phyloP scores from a whole-genome alignment of 2,888 invertebrate genomes.

The Cerceris ruficornis region DNA sequence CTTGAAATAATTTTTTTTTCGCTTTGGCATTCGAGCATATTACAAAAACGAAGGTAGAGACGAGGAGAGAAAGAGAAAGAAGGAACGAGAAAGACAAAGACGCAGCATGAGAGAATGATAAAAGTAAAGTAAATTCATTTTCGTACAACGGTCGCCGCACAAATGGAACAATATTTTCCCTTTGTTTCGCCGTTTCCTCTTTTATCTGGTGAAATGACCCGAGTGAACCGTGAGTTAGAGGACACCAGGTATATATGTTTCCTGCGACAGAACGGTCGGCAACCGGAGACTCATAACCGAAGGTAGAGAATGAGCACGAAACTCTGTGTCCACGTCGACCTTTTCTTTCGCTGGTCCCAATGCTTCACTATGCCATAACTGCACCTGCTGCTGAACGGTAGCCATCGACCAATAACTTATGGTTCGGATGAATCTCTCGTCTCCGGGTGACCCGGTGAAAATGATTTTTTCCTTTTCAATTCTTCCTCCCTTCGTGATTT shows the following conservation, averaged over 20 bases:
- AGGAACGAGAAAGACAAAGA: conserved; percentile 56
- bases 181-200: conserved; percentile 24
- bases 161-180: conserved; percentile 59
- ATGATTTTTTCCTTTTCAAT: conserved; percentile 10
- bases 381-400: conserved; percentile 41
- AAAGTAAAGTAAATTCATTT: conserved; percentile 70
- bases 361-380: neutral
- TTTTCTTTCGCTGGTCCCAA: conserved; percentile 18
- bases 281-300: conserved; percentile 6
- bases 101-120: conserved; percentile 55
- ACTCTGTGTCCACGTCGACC: conserved; percentile 7
- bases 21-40: conserved; percentile 54
- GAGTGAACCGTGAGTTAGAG: conserved; percentile 67
- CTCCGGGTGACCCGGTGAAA: neutral
- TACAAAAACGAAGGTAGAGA: conserved; percentile 18
- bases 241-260: conserved; percentile 50
- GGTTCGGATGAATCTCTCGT: conserved; percentile 12
- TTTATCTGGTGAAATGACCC: conserved; percentile 52
- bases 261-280: conserved; percentile 4
- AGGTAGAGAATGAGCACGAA: neutral
- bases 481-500: no score
- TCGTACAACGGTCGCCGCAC: conserved; percentile 65
- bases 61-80: conserved; percentile 52
- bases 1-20: conserved; percentile 67
- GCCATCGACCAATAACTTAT: conserved; percentile 29